phyloP scores from a whole-genome alignment of 2,113 vertebrate genomes.

The Crotalus tigris region DNA sequence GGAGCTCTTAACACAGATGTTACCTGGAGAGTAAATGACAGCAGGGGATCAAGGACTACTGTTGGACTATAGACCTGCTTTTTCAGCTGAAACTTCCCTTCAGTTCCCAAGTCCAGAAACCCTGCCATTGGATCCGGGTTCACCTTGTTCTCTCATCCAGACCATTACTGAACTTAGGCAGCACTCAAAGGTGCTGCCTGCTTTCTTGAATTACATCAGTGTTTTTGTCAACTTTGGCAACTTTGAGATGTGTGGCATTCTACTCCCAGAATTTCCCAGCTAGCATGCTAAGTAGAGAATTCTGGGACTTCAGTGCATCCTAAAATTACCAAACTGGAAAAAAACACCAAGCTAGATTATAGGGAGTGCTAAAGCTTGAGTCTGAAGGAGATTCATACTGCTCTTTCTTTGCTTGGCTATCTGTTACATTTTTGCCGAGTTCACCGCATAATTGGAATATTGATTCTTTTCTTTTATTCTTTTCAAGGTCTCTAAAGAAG shows the following conservation, averaged over 20 bases:
- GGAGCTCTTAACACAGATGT: not conserved
- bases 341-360: not conserved
- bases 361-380: not conserved
- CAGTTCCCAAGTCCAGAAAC: not conserved
- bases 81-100: not conserved
- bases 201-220: not conserved
- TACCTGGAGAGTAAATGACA: not conserved
- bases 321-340: not conserved
- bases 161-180: not conserved
- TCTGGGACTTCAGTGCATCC: not conserved
- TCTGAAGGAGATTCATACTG: not conserved
- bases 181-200: not conserved
- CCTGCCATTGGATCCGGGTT: not conserved
- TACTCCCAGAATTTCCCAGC: not conserved
- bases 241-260: not conserved
- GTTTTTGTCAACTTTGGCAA: not conserved
- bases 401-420: not conserved
- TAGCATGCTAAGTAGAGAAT: not conserved
- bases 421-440: not conserved
- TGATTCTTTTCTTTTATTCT: not conserved
- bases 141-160: not conserved
- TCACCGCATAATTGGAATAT: not conserved
- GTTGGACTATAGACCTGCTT: not conserved
- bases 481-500: not conserved
- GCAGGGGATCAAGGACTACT: not conserved